These are phyloP conservation scores for Limnothrissa miodon DNA, from an alignment of 2,113 vertebrate genomes.

Conservation along the genomic window DNA sequence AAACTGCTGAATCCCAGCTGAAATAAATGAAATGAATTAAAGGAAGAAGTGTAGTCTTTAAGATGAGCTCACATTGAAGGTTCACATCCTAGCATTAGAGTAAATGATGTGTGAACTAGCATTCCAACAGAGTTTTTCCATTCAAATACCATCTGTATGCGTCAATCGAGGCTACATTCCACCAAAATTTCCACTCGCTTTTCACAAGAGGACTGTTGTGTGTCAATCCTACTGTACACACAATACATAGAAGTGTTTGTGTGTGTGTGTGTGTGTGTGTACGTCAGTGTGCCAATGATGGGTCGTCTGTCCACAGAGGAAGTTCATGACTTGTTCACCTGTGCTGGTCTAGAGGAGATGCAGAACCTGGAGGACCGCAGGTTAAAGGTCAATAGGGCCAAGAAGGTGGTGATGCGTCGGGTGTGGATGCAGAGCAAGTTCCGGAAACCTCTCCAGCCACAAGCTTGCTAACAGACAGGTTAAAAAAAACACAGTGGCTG, in stretches of 20 bases:
- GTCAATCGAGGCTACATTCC: neutral
- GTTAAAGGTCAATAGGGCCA: slow-evolving; percentile 90
- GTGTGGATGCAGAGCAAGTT: slow-evolving; percentile 95
- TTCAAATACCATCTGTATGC: neutral
- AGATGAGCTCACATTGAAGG: neutral
- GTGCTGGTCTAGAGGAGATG: slow-evolving; percentile 83
- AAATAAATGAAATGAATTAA: neutral
- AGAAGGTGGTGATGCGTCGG: slow-evolving; percentile 85
- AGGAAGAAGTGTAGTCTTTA: neutral
- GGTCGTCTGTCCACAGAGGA: slow-evolving; percentile 75
- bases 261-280: neutral
- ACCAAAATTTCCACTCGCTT: neutral
- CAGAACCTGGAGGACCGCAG: slow-evolving; percentile 88
- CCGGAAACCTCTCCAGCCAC: slow-evolving; percentile 67
- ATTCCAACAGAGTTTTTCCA: neutral
- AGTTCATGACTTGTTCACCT: slow-evolving; percentile 77
- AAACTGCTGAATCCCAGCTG: neutral
- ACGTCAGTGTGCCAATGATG: slow-evolving; percentile 38
- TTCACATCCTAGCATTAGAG: neutral
- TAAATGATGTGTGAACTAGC: neutral
- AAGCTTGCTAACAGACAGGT: neutral
- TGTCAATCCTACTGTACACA: neutral
- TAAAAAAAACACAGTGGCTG: neutral
- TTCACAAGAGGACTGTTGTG: neutral
- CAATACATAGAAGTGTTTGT: neutral